Evolutionary conservation across 2,113 vertebrate genomes (phyloP).

Genomic region (Lates calcarifer): DNA sequence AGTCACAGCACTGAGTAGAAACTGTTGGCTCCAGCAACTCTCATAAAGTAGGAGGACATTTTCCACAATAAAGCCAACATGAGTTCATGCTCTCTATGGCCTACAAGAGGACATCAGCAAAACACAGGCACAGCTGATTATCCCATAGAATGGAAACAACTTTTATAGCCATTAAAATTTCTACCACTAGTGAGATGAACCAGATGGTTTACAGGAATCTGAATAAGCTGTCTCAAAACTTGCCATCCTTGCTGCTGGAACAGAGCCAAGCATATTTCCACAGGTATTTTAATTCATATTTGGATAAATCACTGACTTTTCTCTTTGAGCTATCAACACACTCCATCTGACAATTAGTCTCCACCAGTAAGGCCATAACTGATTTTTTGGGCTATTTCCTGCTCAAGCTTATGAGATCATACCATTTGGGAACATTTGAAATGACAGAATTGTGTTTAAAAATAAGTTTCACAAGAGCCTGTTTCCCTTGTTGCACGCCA

Average conservation of each 20-base stretch:
- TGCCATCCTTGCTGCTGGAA: slow-evolving; percentile 11
- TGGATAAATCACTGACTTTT: background rate
- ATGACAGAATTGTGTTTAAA: slow-evolving; percentile 10
- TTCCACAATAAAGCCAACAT: slow-evolving; percentile 42
- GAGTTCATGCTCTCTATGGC: slow-evolving; percentile 38
- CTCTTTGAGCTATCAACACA: background rate
- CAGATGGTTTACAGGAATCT: slow-evolving; percentile 62
- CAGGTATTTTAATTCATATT: slow-evolving; percentile 33
- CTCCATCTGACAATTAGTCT: slow-evolving; percentile 5
- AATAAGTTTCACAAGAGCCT: background rate
- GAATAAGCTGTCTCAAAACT: slow-evolving; percentile 16
- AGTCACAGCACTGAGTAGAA: background rate
- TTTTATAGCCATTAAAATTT: slow-evolving; percentile 62
- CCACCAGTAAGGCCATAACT: background rate
- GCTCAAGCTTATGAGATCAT: background rate
- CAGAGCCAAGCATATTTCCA: slow-evolving; percentile 27
- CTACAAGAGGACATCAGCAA: slow-evolving; percentile 35
- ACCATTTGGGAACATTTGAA: slow-evolving; percentile 19
- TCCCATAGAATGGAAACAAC: slow-evolving; percentile 52
- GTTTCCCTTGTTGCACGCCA: background rate
- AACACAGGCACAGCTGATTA: slow-evolving; percentile 37
- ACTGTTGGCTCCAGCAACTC: background rate
- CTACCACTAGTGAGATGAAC: slow-evolving; percentile 50
- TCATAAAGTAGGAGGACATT: slow-evolving; percentile 22
- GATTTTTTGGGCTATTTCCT: background rate